Percentiles rank a stretch among this genome's conserved stretches.
phyloP scores from a whole-genome alignment of 2,888 invertebrate genomes.

The Linnaemya vulpina region DNA sequence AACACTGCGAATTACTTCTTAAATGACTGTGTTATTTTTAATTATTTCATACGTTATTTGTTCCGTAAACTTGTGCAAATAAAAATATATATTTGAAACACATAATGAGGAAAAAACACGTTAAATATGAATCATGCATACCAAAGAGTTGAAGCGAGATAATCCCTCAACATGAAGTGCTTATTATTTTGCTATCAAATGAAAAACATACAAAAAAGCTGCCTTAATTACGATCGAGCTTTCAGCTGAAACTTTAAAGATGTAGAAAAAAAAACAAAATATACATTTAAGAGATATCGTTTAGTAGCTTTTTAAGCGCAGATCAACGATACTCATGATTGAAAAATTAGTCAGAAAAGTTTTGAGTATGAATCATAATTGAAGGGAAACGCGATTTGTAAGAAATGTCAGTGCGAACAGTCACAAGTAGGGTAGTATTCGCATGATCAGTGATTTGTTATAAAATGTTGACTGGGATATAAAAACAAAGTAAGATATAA shows the following conservation, averaged over 20 bases:
- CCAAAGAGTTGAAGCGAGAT: conserved; percentile 58
- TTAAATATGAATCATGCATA: conserved; percentile 65
- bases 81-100: conserved; percentile 39
- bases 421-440: too few species aligned
- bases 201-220: conserved; percentile 8
- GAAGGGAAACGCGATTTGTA: too few species aligned
- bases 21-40: conserved; percentile 44
- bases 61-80: conserved; percentile 46
- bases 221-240: conserved; percentile 33
- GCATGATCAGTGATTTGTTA: too few species aligned
- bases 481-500: neutral
- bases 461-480: too few species aligned
- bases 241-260: conserved; percentile 7
- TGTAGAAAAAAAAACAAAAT: neutral
- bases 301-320: neutral
- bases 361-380: too few species aligned
- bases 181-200: neutral
- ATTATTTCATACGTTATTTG: conserved; percentile 15
- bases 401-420: too few species aligned
- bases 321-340: neutral
- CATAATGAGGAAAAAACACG: conserved; percentile 54
- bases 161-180: conserved; percentile 8
- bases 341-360: too few species aligned
- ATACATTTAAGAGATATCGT: neutral
- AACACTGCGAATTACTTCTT: conserved; percentile 5